Evolutionary conservation across 2,888 invertebrate species (phyloP), one percentile per base, ranked within the genome.

Genomic region (Diachrysia chrysitis): DNA sequence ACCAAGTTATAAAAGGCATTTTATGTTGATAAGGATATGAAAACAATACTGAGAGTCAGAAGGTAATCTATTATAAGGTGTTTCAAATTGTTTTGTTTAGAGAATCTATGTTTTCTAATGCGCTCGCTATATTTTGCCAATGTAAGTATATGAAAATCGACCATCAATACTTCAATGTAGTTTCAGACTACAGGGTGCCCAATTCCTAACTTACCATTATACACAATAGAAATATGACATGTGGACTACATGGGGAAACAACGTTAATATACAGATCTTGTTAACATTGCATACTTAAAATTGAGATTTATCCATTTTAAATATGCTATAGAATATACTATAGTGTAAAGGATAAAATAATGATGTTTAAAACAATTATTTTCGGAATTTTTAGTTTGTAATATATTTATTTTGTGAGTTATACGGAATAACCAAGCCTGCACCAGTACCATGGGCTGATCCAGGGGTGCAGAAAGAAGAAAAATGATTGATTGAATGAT

Each of bases 401-500:
- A 84, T 69, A 76, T 68, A 76, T 75, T 79, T 73, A 48, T 69
- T 76, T 78, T 76, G 64, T 81, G 65, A 63, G 62, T 81, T 76
- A 60, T 83, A 84, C 83, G 87, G 82, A 87, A 87, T 83, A 86
- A 71, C 92, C 92, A 93, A 93, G 92, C 93, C 88, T 92, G 94
- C 94, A 93, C 93, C 92, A 85, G 83, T 80, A 83, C 76, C 80
- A 83, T 81, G 84, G 83, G 84, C 84, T 79, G 78, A 82, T 82
- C 79, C 79, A 86, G 92, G 91, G 92, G 93, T 93, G 94, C 94
- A 92, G 94, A 94, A 95, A 93, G 88, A 92, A 92, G 85, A 90
- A 89, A 84, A 82, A 73, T 79, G 85, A 90, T 93, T 94, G 84
- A 93, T 94, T 94, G 84, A 93, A 95, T 95, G 95, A 95, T 95